A percentile compares a stretch with the other conserved stretches of the same genome.
These are phyloP conservation scores for Trichogramma dendrolimi DNA, from an alignment of 2,888 invertebrate genomes.

Conservation along the genomic window DNA sequence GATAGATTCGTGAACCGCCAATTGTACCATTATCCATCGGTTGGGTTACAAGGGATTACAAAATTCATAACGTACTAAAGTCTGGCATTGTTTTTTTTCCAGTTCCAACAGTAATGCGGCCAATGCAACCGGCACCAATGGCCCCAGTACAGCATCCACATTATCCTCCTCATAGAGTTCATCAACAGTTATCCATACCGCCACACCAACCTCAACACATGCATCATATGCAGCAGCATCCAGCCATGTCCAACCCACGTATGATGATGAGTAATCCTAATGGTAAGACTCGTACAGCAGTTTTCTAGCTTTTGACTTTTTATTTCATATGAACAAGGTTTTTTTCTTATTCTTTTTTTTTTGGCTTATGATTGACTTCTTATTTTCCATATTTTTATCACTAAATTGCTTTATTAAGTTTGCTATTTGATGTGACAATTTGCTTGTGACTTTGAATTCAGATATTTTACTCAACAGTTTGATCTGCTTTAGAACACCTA, in stretches of 20 bases:
- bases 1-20: no score
- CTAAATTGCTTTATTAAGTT: conserved; percentile 12
- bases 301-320: not conserved
- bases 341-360: conserved; percentile 11
- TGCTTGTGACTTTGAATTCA: not conserved
- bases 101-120: conserved; percentile 40
- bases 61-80: not conserved
- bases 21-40: no score
- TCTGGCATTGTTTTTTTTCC: conserved; percentile 3
- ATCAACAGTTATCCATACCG: conserved; percentile 49
- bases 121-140: conserved; percentile 50
- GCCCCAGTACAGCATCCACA: conserved; percentile 45
- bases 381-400: conserved; percentile 1
- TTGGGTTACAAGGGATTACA: no score
- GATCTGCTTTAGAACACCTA: no score
- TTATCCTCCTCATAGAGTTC: conserved; percentile 45
- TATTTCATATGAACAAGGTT: not conserved
- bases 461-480: no score
- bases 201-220: conserved; percentile 40
- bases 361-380: conserved; percentile 6
- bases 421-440: not conserved
- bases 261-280: conserved; percentile 55
- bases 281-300: conserved; percentile 30
- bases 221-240: conserved; percentile 47
- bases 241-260: conserved; percentile 47